These are phyloP conservation scores for Malurus cyaneus DNA, from an alignment of 2,113 vertebrate species.

Conservation along the genomic window DNA sequence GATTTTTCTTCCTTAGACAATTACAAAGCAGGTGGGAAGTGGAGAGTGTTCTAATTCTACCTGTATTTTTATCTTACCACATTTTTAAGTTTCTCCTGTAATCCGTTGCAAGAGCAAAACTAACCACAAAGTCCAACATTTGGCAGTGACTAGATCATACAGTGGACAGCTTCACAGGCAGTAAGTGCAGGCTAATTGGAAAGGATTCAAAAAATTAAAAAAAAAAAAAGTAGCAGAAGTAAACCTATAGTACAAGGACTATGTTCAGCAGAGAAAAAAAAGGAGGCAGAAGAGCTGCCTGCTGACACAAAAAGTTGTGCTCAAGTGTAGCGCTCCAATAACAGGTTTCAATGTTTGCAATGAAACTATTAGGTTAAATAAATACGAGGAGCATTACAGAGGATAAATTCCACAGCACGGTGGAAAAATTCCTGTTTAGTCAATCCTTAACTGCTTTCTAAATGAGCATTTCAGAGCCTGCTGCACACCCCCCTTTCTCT, in stretches of 20 bases:
- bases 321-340: background rate
- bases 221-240: background rate
- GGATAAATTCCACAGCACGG: background rate
- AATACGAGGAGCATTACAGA: background rate
- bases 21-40: background rate
- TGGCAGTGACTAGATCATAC: background rate
- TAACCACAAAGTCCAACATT: background rate
- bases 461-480: background rate
- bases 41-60: background rate
- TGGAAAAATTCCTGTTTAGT: background rate
- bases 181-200: background rate
- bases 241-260: background rate
- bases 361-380: background rate
- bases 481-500: background rate
- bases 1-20: background rate
- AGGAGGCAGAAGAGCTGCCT: background rate
- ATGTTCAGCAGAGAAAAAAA: background rate
- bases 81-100: background rate
- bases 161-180: background rate
- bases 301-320: background rate
- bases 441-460: background rate
- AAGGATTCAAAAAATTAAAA: slow-evolving; percentile 26
- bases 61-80: background rate
- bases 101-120: background rate
- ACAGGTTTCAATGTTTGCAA: background rate